These are phyloP conservation scores for Drosophila rhopaloa DNA, from an alignment of 1,140 invertebrate species.

Conservation along the genomic window DNA sequence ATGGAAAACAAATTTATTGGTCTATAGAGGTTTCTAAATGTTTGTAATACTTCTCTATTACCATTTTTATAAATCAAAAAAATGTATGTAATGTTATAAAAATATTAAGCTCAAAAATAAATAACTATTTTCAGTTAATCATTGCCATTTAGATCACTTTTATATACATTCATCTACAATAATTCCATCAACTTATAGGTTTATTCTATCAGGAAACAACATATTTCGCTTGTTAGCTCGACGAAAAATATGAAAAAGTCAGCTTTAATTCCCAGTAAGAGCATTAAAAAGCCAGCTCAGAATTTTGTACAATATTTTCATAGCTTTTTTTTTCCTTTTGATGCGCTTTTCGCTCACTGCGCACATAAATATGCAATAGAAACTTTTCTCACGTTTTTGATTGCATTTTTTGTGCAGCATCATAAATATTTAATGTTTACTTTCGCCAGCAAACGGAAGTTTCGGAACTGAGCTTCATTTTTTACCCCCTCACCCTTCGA, in stretches of 20 bases:
- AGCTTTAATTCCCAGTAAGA: slow-evolving; percentile 14
- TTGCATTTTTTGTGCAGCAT: slow-evolving; percentile 76
- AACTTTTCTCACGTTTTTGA: slow-evolving; percentile 82
- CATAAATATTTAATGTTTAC: slow-evolving; percentile 80
- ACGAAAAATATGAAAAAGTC: background rate
- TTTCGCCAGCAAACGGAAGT: slow-evolving; percentile 32
- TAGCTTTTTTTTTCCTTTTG: slow-evolving; percentile 16
- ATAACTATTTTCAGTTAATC: no score
- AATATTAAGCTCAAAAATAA: no score
- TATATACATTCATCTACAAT: no score
- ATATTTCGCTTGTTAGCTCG: background rate
- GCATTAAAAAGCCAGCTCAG: slow-evolving; percentile 32
- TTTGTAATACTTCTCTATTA: no score
- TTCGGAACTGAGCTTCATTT: slow-evolving; percentile 30
- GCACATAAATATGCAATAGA: slow-evolving; percentile 81
- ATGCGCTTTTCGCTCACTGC: slow-evolving; percentile 42
- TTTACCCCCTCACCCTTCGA: slow-evolving; percentile 8
- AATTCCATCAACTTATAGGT: no score
- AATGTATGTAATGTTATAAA: no score
- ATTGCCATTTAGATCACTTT: no score
- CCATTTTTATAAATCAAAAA: no score
- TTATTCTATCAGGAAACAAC: no score
- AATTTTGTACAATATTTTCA: slow-evolving; percentile 14
- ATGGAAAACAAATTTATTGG: no score
- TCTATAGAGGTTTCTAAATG: no score